A percentile compares a stretch with the other conserved stretches of the same genome.
These are phyloP conservation scores for Ptychodera flava DNA, from an alignment of 35 echinoderm and acorn worm species.

Conservation along the genomic window DNA sequence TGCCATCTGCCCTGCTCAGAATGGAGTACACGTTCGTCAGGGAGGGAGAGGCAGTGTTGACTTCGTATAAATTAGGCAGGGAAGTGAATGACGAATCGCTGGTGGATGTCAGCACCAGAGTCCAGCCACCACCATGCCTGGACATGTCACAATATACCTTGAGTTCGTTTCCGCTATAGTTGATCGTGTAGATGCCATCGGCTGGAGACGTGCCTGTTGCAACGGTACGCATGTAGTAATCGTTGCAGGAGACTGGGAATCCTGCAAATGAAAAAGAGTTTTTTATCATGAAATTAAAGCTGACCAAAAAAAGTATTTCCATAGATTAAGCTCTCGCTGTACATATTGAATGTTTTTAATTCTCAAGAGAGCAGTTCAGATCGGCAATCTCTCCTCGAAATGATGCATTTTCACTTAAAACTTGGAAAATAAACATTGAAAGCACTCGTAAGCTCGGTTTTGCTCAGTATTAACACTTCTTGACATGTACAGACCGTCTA, in stretches of 20 bases:
- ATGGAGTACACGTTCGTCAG: constrained; percentile 61
- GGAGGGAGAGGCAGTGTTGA: constrained; percentile 28
- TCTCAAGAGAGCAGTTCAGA: too few species aligned
- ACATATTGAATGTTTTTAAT: too few species aligned
- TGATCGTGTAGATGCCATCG: constrained; percentile 53
- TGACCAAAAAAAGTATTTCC: too few species aligned
- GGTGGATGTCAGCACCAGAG: constrained; percentile 47
- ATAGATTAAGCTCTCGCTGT: too few species aligned
- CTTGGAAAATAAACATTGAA: too few species aligned
- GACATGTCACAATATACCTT: constrained; percentile 81
- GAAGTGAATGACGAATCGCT: constrained; percentile 27
- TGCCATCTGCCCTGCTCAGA: constrained; percentile 40
- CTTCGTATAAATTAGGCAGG: not conserved
- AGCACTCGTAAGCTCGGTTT: too few species aligned
- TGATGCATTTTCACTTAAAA: too few species aligned
- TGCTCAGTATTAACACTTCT: too few species aligned
- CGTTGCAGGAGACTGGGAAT: not conserved
- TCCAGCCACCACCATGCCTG: constrained; percentile 69
- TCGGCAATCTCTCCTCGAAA: too few species aligned
- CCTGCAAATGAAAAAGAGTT: too few species aligned
- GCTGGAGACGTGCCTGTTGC: constrained; percentile 13
- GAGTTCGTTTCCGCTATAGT: not conserved
- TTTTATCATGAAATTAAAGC: too few species aligned
- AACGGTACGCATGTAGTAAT: not conserved
- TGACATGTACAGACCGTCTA: too few species aligned